Evolutionary conservation across 2,113 vertebrate genomes (phyloP), one percentile per base, ranked within the genome.

Genomic region (Notarius lentiginosus): DNA sequence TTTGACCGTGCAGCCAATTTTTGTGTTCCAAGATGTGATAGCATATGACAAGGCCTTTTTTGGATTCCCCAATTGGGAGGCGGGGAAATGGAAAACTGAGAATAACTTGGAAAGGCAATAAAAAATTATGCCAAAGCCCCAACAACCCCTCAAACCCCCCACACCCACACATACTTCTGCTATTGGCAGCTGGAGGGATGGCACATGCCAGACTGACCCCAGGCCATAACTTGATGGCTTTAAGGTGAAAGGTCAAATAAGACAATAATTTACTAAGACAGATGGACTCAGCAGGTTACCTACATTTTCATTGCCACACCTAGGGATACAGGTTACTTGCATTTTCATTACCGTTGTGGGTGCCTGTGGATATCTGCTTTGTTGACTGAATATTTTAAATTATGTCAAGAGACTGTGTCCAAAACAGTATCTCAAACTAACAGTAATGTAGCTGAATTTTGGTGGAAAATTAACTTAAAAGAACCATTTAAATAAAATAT

Each of bases 191-290:
- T 89, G 75, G 18, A 34, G 30, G 9, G 34, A 24, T 34, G 61
- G 84, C 81, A 84, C 83, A 79, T 58, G 61, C 53, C 34, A 27
- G n/a, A 24, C 66, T 87, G 86, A 87, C 87, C 84, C 89, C 77
- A 14, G 77, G 79, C 82, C 75, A 84, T 34, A 75, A 55, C 76
- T 41, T 86, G 87, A 84, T 84, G 81, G 56, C 41, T 82, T 55
- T 53, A 34, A 30, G 83, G 76, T 90, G 84, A 91, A 65, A 87
- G 87, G 84, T 89, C 86, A 86, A 34, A 82, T 72, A 20, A 86
- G 77, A 84, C 61, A 90, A 88, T 86, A 84, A 47, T 73, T 79
- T 56, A 30, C 41, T 4, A 47, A 87, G 82, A 82, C 82, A 88
- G 85, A 89, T 89, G 86, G 86, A 88, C 82, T 87, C 68, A 47